Base-by-base conservation (phyloP, 2,888 invertebrate species). In the Drosophila prostipennis region DNA sequence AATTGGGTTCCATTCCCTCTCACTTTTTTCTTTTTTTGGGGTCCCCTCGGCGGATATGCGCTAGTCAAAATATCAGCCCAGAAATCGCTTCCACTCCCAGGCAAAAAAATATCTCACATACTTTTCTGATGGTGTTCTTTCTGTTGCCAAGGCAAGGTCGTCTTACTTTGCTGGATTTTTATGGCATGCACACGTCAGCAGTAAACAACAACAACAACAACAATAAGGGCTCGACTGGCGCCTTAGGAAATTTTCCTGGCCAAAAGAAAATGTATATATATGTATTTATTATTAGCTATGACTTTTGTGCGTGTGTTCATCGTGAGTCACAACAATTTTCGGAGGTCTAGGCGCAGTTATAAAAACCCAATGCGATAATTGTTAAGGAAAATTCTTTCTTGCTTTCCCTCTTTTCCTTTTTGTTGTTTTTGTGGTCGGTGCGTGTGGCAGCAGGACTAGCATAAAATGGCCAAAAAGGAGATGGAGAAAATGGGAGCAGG, bases 151-250 rank as follows among this genome's bases (percentile, higher is more conserved):
- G 58, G 42, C 80, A 83, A 83, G 80, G 80, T 70, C 78, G 70
- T 59, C 74, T 71, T 58, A 74, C 54, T 61, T 60, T 51, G 43
- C 72, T 19, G 63, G 63, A 63, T 55, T 87, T 81, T 80, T 81
- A 86, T 83, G 87, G 73, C 79, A 70, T 69, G 77, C 87, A 87
- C 80, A 83, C 80, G 76, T 77, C 74, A 72, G 70, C 70, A 70
- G 39, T 46, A 64, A 64, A 53, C 53, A 60, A 49, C 19, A 72
- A 70, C 11, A 61, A 70, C n/a, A 61, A 48, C 58, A 65, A 43
- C 11, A 48, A 23, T 56, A 67, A 46, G 46, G 32, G 29, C 32
- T 32, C 11, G 11, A 32, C 34, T 11, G 55, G 39, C 51, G 39
- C 51, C 64, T 67, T 39, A 57, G 53, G 56, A 56, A 71, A 54